These are phyloP conservation scores for Coregonus clupeaformis DNA, from an alignment of 2,113 vertebrate genomes.

Conservation along the genomic window DNA sequence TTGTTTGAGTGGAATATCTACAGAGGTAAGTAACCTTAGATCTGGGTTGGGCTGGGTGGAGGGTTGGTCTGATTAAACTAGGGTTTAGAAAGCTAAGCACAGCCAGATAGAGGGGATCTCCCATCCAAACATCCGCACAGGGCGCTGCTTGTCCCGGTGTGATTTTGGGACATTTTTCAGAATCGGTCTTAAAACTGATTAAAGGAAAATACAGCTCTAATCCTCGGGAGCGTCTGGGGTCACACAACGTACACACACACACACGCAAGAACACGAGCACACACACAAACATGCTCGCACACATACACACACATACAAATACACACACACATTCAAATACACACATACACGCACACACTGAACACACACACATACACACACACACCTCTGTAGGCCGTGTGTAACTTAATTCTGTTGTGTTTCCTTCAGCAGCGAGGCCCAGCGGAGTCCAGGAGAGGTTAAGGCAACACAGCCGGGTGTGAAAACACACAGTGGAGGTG, in stretches of 20 bases:
- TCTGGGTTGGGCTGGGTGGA: too few species aligned
- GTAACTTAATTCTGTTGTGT: slow-evolving; percentile 80
- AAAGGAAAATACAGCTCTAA: slow-evolving; percentile 79
- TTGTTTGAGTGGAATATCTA: too few species aligned
- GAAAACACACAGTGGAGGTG: slow-evolving; percentile 69
- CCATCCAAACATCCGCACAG: slow-evolving; percentile 73
- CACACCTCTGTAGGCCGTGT: slow-evolving; percentile 68
- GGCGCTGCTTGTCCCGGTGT: slow-evolving; percentile 70
- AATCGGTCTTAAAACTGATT: slow-evolving; percentile 71
- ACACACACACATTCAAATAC: slow-evolving; percentile 17
- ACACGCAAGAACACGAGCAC: slow-evolving; percentile 29
- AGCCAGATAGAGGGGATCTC: slow-evolving; percentile 55
- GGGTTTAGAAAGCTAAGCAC: background rate
- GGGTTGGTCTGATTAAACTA: background rate
- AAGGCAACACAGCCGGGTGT: slow-evolving; percentile 69
- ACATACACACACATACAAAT: background rate
- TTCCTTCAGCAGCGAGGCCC: slow-evolving; percentile 69
- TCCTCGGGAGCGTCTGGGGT: slow-evolving; percentile 69
- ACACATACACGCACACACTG: slow-evolving; percentile 27
- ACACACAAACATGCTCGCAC: slow-evolving; percentile 12
- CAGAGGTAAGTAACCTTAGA: too few species aligned
- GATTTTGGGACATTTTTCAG: slow-evolving; percentile 70
- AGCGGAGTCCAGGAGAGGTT: slow-evolving; percentile 71
- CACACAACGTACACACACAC: slow-evolving; percentile 27
- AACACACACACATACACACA: slow-evolving; percentile 18